Evolutionary conservation across 2,888 invertebrate species (phyloP), one percentile per base, ranked within the genome.

Genomic region (Campoletis raptor): DNA sequence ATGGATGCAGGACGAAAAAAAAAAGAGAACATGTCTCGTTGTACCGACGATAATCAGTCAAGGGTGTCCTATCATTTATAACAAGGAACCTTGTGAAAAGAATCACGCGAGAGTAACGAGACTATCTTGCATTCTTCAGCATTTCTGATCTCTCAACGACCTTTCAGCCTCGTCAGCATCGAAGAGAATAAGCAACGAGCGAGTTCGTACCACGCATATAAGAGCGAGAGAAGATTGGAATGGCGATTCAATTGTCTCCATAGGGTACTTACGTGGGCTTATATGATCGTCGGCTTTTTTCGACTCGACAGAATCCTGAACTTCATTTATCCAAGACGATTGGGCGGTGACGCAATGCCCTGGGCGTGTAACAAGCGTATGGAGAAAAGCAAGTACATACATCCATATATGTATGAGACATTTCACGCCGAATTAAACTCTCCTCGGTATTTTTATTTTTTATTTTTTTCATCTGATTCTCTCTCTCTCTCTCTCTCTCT

Each of bases 271-370:
- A 74, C 85, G 86, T 86, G 86, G 86, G 86, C 64, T 81, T 54
- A 52, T 21, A 81, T 64, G 79, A 66, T 69, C 54, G 64, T 48
- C 83, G 77, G 42, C 74, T 76, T 61, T 77, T 69, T 37, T 54
- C 36, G 76, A 30, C 72, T 57, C 73, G 45, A 69, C 78, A 24
- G 78, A 69, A 85, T 84, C 64, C 84, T 85, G 86, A 84, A 86
- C 84, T 84, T 86, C 84, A 66, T 78, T 83, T 79, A 66, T 37
- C 70, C 54, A 57, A 72, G 76, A 83, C 80, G 76, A 83, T 81
- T 84, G 86, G 78, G 70, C 82, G 84, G 70, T 86, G 84, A 86
- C 86, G 86, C 74, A 86, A 86, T 81, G 69, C 79, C 70, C 54
- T 82, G 82, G 82, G 82, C 84, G 70, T 61, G 66, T 74, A 45